Evolutionary conservation across 2,797 vertebrate species (phyloP), one percentile per base, ranked within the genome.

Genomic region (Melanotaenia trifasciata): DNA sequence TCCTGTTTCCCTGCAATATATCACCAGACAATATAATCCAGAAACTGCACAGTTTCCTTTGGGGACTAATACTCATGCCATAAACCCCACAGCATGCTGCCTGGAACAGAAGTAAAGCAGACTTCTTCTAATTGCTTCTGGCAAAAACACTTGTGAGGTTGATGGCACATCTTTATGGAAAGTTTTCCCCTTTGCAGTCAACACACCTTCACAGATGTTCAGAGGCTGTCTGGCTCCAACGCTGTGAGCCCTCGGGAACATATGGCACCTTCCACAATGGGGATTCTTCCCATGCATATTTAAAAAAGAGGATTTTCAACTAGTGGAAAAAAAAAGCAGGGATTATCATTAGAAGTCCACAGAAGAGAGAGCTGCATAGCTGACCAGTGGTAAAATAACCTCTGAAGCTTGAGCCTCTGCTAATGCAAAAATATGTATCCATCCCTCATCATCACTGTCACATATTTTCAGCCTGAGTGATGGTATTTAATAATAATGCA

Each of bases 181-280:
- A 66, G 40, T 62, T 81, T 65, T 70, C 33, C 32, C 32, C 30
- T 43, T 58, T 73, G 75, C 68, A 79, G 51, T 47, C 12, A 26
- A 59, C 81, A 83, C 81, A 81, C 83, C 89, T 84, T 80, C 83
- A 74, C 86, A 84, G 80, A 78, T 88, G 82, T 85, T 81, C 50
- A 61, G 79, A 69, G 67, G 60, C 67, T 58, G 72, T 82, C 54
- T 26, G 35, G 62, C 64, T 58, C 30, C 73, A 50, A 61, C 14
- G 4, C 32, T 0, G 56, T 35, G 60, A 35, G 78, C 81, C 72
- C 67, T 12, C 5, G 76, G 78, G 57, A 88, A 82, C 84, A 83
- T 81, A 81, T 84, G 87, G 85, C 71, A 56, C 64, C 70, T 30
- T 76, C 83, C 83, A 87, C 83, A 5, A 71, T 73, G 74, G 64